These are phyloP conservation scores for Phalacrocorax pelagicus DNA, from an alignment of 2,113 vertebrate genomes.

Conservation along the genomic window DNA sequence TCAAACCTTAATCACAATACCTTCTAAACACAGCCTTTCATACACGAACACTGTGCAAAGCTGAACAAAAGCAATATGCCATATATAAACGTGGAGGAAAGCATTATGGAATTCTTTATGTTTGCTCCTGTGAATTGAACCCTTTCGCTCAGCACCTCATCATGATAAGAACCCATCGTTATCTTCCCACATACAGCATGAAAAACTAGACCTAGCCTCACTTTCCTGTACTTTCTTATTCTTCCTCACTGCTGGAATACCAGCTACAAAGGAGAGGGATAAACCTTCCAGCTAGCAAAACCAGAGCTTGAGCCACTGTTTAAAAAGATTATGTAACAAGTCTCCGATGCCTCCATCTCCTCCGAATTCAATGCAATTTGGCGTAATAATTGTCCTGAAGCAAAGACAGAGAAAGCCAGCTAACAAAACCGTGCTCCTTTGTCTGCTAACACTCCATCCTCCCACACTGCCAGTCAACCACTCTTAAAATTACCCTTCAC, in stretches of 20 bases:
- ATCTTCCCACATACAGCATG: background rate
- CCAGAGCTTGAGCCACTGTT: background rate
- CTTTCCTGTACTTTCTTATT: background rate
- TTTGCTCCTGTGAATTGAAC: slow-evolving; percentile 11
- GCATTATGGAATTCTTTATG: background rate
- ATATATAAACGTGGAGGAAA: slow-evolving; percentile 16
- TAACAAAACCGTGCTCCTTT: background rate
- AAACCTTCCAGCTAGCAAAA: background rate
- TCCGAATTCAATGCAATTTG: background rate
- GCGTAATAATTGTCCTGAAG: background rate
- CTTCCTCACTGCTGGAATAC: background rate
- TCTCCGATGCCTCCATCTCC: background rate
- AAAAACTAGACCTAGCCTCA: background rate
- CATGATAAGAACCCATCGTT: background rate
- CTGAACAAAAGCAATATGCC: slow-evolving; percentile 41
- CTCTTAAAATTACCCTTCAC: background rate
- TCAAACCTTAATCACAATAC: background rate
- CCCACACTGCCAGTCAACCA: background rate
- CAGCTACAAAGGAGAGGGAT: background rate
- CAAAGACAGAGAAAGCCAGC: background rate
- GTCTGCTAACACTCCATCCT: background rate
- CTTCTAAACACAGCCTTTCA: slow-evolving; percentile 26
- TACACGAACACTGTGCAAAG: background rate
- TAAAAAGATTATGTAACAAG: background rate
- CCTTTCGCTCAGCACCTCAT: background rate